Conservation (phyloP, 2,888 invertebrate species). For the Pyrrhia umbra region DNA sequence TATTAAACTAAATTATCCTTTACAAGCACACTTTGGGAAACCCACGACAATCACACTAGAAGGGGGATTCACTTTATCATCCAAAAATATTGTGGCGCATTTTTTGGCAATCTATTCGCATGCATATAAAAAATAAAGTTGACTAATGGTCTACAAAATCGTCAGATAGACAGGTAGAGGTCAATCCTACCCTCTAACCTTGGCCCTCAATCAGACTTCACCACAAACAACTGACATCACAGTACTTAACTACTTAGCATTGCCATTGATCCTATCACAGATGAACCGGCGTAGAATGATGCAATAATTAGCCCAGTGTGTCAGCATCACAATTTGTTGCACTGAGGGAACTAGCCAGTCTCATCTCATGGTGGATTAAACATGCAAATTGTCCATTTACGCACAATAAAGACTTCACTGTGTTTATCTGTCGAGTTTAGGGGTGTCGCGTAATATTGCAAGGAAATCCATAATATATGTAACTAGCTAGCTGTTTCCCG, state of each 20-base stretch:
- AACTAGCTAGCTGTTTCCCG: too few relatives aligned
- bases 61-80: too few relatives aligned
- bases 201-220: constrained; percentile 30
- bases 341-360: constrained; percentile 20
- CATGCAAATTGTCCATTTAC: constrained; percentile 70
- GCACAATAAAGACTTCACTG: constrained; percentile 70
- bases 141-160: neutral
- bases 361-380: constrained; percentile 60
- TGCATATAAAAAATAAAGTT: neutral
- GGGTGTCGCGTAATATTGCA: constrained; percentile 29
- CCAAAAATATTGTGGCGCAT: too few relatives aligned
- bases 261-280: constrained; percentile 10
- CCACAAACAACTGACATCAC: constrained; percentile 10
- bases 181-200: constrained; percentile 33
- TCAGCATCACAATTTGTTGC: constrained; percentile 38
- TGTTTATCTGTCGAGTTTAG: constrained; percentile 39
- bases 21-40: too few relatives aligned
- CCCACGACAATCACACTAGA: too few relatives aligned
- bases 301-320: constrained; percentile 40
- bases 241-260: constrained; percentile 5
- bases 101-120: neutral
- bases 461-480: neutral
- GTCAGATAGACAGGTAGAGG: neutral
- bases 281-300: constrained; percentile 43
- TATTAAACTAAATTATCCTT: neutral